phyloP scores from a whole-genome alignment of 2,888 invertebrate genomes.

The Erannis defoliaria region DNA sequence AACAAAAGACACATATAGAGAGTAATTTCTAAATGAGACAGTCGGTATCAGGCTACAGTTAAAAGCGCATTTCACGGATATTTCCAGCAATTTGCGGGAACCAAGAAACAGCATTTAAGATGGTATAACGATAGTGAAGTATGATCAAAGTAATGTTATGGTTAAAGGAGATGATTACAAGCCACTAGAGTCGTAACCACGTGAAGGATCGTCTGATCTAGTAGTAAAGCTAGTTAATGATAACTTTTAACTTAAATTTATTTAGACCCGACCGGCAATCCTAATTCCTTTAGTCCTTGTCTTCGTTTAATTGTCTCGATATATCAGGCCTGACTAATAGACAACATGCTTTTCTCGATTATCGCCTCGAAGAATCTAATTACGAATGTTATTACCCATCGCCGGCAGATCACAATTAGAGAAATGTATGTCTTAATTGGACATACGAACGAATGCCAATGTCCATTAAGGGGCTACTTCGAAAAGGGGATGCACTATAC shows the following conservation, averaged over 20 bases:
- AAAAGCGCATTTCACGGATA: conserved; percentile 20
- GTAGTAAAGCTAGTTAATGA: too few species aligned
- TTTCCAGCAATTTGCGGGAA: conserved; percentile 15
- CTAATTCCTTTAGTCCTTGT: too few species aligned
- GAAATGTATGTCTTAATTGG: conserved; percentile 44
- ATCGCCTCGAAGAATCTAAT: conserved; percentile 59
- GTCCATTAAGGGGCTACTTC: too few species aligned
- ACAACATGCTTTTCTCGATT: conserved; percentile 6
- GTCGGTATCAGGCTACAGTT: conserved; percentile 5
- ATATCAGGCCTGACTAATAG: neutral
- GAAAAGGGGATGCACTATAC: too few species aligned
- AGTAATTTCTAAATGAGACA: conserved; percentile 28
- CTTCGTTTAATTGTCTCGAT: neutral
- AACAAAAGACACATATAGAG: conserved; percentile 6
- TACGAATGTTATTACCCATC: conserved; percentile 60
- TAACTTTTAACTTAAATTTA: neutral
- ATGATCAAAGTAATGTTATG: neutral
- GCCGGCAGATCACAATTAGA: conserved; percentile 53
- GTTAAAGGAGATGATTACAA: neutral
- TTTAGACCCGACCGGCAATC: too few species aligned
- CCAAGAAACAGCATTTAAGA: conserved; percentile 51
- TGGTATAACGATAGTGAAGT: conserved; percentile 38
- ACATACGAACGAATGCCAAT: conserved; percentile 38
- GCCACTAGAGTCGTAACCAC: neutral
- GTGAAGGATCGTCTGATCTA: too few species aligned